Evolutionary conservation across 2,888 invertebrate genomes (phyloP).

Genomic region (Microdon myrmicae): DNA sequence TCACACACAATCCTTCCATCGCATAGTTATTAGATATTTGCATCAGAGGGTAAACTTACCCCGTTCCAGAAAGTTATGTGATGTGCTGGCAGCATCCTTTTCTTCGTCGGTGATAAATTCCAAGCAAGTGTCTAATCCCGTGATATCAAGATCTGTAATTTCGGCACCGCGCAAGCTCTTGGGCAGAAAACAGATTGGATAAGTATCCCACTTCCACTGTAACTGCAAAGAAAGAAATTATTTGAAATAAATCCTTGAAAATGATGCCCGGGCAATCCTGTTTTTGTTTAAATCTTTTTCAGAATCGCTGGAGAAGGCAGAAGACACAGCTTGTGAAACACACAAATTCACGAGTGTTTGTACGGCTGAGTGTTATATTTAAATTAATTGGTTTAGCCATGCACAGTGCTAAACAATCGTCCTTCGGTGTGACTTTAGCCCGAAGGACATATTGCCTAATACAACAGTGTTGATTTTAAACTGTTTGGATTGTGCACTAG

Average conservation of each 20-base stretch:
- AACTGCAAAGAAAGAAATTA: too few species aligned
- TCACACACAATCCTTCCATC: too few species aligned
- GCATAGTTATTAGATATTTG: too few species aligned
- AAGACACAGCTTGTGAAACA: too few species aligned
- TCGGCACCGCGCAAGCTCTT: constrained; percentile 65
- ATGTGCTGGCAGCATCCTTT: constrained; percentile 68
- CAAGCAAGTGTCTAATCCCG: constrained; percentile 64
- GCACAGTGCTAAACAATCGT: constrained; percentile 18
- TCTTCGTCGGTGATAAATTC: constrained; percentile 68
- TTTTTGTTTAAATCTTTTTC: too few species aligned
- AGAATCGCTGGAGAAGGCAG: too few species aligned
- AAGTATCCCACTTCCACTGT: constrained; percentile 66
- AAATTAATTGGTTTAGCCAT: constrained; percentile 28
- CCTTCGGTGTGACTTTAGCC: not conserved
- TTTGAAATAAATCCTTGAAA: too few species aligned
- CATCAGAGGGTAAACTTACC: constrained; percentile 60
- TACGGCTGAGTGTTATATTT: too few species aligned
- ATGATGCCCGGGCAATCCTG: too few species aligned
- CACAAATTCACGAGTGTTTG: too few species aligned
- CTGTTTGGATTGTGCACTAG: constrained; percentile 2
- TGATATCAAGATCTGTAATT: constrained; percentile 65
- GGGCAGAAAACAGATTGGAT: constrained; percentile 66
- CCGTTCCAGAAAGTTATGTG: constrained; percentile 69
- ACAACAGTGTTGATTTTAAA: constrained; percentile 21
- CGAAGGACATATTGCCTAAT: constrained; percentile 18